Conservation (phyloP, 2,113 vertebrate genomes). For the Oceanodroma tethys region DNA sequence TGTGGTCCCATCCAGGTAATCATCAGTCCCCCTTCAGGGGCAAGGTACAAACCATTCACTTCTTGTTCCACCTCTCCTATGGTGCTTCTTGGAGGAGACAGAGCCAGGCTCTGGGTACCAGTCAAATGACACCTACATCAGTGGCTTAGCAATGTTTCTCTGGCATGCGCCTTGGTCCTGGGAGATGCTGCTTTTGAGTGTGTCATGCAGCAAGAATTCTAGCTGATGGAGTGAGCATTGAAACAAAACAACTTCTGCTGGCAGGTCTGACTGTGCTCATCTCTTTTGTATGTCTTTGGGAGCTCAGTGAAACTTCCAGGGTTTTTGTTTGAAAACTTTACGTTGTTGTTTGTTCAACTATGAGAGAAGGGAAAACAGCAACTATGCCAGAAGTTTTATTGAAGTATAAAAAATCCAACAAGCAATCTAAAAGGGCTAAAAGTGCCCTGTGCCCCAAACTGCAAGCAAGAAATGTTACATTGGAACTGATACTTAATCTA, state of each 20-base stretch:
- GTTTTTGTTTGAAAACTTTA: slow-evolving; percentile 14
- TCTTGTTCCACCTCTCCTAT: neutral
- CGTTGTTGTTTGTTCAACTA: neutral
- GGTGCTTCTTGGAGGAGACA: neutral
- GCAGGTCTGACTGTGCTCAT: neutral
- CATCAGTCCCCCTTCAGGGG: neutral
- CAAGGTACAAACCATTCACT: neutral
- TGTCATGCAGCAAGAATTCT: neutral
- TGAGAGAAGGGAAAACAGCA: neutral
- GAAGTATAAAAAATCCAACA: neutral
- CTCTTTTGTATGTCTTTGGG: neutral
- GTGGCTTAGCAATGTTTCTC: neutral
- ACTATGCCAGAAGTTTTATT: neutral
- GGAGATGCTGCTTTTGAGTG: neutral
- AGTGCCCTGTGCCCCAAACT: neutral
- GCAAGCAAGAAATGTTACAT: neutral
- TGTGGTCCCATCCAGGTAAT: neutral
- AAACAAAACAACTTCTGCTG: neutral
- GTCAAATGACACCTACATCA: neutral
- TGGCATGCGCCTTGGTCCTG: neutral
- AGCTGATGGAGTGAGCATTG: neutral
- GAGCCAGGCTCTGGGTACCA: neutral
- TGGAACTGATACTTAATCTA: slow-evolving; percentile 15
- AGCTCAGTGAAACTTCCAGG: neutral
- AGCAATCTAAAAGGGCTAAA: neutral